Base-by-base conservation (phyloP, 2,888 invertebrate species). In the Tetranychus piercei region DNA sequence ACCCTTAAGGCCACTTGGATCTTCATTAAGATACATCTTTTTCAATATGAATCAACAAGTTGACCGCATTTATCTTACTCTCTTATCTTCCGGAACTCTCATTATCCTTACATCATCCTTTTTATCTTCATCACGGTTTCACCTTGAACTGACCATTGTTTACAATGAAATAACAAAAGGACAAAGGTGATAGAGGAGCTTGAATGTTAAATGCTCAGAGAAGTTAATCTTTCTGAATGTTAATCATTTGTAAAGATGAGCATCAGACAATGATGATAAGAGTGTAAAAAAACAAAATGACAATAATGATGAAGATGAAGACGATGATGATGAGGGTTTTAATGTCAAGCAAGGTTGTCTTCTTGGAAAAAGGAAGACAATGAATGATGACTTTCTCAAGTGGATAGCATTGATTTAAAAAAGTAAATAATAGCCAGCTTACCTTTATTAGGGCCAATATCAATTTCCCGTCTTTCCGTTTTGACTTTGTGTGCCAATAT, bases 401-500 rank as follows among this genome's bases (percentile, higher is more conserved):
- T 20, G 18, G 20, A 8, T 18, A n/a, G 4, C 18, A 15, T 72
- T 22, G 20, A 72, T 11, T 44, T 23, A 70, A 20, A 8, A 22
- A 20, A 23, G 9, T 73, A 44, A 15, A 34, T 69, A 43, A 11
- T n/a, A n/a, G n/a, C n/a, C n/a, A 22, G 75, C 77, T 75, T 76
- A 79, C 89, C 85, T 80, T 87, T 85, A 69, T 86, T 83, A 15
- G 89, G 87, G 76, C 86, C 85, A 6, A 90, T 83, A 65, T 83
- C 84, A 78, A 89, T 86, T 76, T 87, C 86, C 7, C 88, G 88
- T 74, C 88, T 86, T 0, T 87, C 86, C 79, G 87, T 88, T 81
- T 89, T 90, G 22, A 91, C 86, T n/a, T 86, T 80, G 22, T 87
- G 85, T 0, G 88, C 88, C 80, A 86, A 87, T 11, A 90, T 87